phyloP scores from a whole-genome alignment of 2,797 vertebrate species.

The Mallotus villosus region DNA sequence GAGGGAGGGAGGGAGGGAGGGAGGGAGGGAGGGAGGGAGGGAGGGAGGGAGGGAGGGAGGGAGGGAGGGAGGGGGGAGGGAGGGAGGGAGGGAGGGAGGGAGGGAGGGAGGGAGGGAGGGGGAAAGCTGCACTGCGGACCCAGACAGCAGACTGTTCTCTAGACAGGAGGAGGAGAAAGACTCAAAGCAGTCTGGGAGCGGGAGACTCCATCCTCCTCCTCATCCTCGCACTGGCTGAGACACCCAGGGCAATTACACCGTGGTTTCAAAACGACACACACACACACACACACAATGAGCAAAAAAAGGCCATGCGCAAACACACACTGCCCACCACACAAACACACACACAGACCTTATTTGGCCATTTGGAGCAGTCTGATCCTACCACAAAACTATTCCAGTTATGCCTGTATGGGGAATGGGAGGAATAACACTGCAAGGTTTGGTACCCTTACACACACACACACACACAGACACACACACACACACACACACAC shows the following conservation, averaged over 20 bases:
- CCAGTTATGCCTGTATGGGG: constrained; percentile 58
- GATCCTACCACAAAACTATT: constrained; percentile 65
- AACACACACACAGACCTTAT: constrained; percentile 48
- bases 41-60: neutral
- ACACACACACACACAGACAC: constrained; percentile 16
- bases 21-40: constrained; percentile 41
- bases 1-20: constrained; percentile 42
- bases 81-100: constrained; percentile 71
- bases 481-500: constrained; percentile 14
- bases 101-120: constrained; percentile 38
- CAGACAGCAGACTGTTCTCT: constrained; percentile 11
- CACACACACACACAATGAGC: constrained; percentile 3
- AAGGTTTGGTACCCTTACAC: constrained; percentile 4
- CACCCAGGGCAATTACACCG: neutral
- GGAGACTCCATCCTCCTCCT: neutral
- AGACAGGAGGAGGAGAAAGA: constrained; percentile 15
- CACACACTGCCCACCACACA: constrained; percentile 27
- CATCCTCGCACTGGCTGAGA: neutral
- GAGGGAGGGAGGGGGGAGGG: constrained; percentile 40
- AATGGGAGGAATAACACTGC: constrained; percentile 36
- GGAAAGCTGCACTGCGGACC: constrained; percentile 16
- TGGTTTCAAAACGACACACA: neutral
- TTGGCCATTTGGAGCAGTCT: constrained; percentile 58
- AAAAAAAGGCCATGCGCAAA: constrained; percentile 2
- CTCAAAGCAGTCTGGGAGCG: neutral